Evolutionary conservation across 2,888 invertebrate species (phyloP).

Genomic region (Drosophila paracracens): DNA sequence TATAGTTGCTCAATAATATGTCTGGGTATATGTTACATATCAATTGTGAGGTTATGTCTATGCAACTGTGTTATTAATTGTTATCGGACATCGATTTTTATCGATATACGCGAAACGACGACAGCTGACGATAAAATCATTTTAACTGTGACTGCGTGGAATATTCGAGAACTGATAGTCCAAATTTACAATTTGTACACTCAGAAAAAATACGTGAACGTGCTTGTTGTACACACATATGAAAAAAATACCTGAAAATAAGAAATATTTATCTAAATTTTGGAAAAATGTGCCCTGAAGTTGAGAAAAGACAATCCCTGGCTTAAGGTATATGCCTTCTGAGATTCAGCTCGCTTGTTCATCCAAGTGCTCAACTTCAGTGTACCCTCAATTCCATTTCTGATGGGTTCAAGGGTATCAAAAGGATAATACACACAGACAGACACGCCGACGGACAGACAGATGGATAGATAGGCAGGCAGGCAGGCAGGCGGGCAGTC

Average conservation of each 20-base stretch:
- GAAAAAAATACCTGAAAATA: too few species aligned
- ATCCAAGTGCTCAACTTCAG: not conserved
- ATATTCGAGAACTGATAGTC: too few species aligned
- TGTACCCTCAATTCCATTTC: not conserved
- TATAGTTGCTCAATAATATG: conserved; percentile 34
- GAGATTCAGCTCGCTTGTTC: too few species aligned
- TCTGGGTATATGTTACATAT: not conserved
- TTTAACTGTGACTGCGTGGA: too few species aligned
- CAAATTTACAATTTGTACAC: too few species aligned
- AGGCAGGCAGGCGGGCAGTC: conserved; percentile 12
- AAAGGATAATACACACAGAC: conserved; percentile 10
- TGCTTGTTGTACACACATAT: too few species aligned
- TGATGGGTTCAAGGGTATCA: not conserved
- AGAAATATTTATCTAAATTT: too few species aligned
- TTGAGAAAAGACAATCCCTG: fast-evolving
- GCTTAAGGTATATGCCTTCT: not conserved
- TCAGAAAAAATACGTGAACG: not conserved
- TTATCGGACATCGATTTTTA: fast-evolving
- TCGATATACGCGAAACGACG: not conserved
- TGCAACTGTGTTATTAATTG: not conserved
- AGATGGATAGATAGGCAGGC: not conserved
- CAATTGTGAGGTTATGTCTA: not conserved
- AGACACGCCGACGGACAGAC: conserved; percentile 16
- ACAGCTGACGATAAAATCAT: too few species aligned
- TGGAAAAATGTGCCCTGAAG: not conserved